phyloP scores from a whole-genome alignment of 2,797 vertebrate species.

The Falco novaeseelandiae region DNA sequence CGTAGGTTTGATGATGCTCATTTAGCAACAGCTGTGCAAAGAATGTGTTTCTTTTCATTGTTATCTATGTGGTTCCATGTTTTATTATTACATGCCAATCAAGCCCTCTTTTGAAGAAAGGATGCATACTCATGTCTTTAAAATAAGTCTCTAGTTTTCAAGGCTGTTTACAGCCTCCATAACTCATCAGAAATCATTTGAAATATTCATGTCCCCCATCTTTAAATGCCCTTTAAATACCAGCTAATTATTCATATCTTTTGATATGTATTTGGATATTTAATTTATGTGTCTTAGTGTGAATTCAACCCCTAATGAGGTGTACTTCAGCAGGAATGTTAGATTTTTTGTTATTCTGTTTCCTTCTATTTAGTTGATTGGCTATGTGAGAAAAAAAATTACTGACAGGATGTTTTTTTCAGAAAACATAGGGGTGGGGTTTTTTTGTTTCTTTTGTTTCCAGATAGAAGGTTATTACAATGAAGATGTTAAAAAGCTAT shows the following conservation, averaged over 20 bases:
- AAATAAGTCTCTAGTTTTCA: not conserved
- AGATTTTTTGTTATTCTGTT: not conserved
- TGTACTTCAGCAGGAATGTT: not conserved
- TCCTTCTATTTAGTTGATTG: not conserved
- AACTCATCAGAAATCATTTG: not conserved
- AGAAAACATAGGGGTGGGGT: not conserved
- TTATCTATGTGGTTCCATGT: not conserved
- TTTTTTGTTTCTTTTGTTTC: not conserved
- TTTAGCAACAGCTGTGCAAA: slow-evolving; percentile 8
- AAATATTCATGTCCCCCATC: not conserved
- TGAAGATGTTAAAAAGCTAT: not conserved
- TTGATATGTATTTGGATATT: not conserved
- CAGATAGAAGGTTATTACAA: not conserved
- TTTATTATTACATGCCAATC: not conserved
- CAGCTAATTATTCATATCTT: not conserved
- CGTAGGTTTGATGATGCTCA: not conserved
- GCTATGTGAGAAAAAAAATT: not conserved
- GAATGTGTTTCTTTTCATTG: not conserved
- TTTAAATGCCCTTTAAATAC: not conserved
- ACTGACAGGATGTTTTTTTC: not conserved
- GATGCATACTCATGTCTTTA: not conserved
- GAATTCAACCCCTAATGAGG: not conserved
- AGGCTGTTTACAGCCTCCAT: not conserved
- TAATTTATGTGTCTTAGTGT: not conserved
- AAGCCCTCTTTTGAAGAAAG: not conserved